Evolutionary conservation across 2,113 vertebrate species (phyloP), one percentile per base, ranked within the genome.

Genomic region (Saguinus imperator): DNA sequence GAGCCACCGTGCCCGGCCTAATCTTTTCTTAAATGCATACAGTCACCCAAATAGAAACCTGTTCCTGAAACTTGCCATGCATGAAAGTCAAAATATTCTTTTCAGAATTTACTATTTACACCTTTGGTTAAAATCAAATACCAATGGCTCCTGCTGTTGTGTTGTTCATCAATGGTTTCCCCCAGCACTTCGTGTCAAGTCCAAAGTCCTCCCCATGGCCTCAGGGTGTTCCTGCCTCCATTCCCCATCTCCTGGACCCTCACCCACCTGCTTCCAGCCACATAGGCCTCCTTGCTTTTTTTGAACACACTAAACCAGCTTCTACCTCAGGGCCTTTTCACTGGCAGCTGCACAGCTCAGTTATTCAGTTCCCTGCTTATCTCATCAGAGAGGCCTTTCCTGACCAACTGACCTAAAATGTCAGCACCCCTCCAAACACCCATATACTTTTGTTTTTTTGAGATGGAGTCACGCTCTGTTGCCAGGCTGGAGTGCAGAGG

Each of bases 21-120:
- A 91, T 91, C n/a, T 95, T 96, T 95, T 82, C 77, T 85, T 82
- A 91, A 88, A 85, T 58, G 70, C 35, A 77, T 40, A 95, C 52
- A 64, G n/a, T 64, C 83, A 50, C 35, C 37, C 43, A 68, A 7
- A 48, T 52, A 45, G 55, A 93, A 93, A 91, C 73, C 73, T 91
- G 81, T 94, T 91, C 89, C 64, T 52, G 75, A 89, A 92, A 87
- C 91, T 87, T n/a, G 70, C 75, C 70, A 58, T 8, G 89, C 68
- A 80, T 93, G 70, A 77, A 83, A 66, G 52, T 91, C 91, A 94
- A 93, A 57, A 57, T 64, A 11, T 55, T 70, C 32, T 72, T 86
- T 82, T 79, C 86, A 73, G 93, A 79, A 91, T 94, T 82, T 80
- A n/a, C 64, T 37, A 72, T 81, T 94, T 37, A 52, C 6, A 12